Evolutionary conservation across 2,888 invertebrate species (phyloP).

Genomic region (Drosophila macrospina): DNA sequence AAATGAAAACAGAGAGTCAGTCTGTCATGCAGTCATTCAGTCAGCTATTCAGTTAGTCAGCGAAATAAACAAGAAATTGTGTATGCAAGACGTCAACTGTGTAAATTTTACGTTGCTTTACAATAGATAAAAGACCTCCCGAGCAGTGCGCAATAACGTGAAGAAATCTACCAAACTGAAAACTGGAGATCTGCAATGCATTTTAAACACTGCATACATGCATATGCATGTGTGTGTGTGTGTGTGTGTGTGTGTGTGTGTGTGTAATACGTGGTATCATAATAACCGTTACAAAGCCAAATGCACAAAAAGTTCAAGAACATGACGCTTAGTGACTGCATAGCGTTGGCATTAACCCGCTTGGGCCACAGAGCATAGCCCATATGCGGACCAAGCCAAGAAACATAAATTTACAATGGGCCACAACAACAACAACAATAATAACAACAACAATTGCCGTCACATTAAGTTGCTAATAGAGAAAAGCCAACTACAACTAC

Average conservation of each 20-base stretch:
- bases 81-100: constrained; percentile 68
- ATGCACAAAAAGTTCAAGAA: constrained; percentile 69
- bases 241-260: background rate
- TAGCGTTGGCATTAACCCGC: constrained; percentile 69
- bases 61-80: constrained; percentile 61
- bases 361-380: constrained; percentile 65
- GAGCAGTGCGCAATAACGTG: constrained; percentile 47
- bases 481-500: constrained; percentile 38
- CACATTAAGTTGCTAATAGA: constrained; percentile 52
- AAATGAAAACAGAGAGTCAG: constrained; percentile 42
- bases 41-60: constrained; percentile 31
- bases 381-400: constrained; percentile 22
- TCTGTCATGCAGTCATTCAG: constrained; percentile 21
- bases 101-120: constrained; percentile 41
- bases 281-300: constrained; percentile 61
- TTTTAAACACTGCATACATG: constrained; percentile 37
- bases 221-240: background rate
- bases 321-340: constrained; percentile 55
- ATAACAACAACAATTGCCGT: constrained; percentile 31
- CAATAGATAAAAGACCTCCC: constrained; percentile 60
- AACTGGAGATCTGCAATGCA: constrained; percentile 47
- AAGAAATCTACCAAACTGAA: constrained; percentile 58
- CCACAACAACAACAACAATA: constrained; percentile 24
- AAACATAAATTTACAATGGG: constrained; percentile 59
- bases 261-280: constrained; percentile 11